Evolutionary conservation across 1,140 invertebrate species (phyloP).

Genomic region (Tachypleus tridentatus): DNA sequence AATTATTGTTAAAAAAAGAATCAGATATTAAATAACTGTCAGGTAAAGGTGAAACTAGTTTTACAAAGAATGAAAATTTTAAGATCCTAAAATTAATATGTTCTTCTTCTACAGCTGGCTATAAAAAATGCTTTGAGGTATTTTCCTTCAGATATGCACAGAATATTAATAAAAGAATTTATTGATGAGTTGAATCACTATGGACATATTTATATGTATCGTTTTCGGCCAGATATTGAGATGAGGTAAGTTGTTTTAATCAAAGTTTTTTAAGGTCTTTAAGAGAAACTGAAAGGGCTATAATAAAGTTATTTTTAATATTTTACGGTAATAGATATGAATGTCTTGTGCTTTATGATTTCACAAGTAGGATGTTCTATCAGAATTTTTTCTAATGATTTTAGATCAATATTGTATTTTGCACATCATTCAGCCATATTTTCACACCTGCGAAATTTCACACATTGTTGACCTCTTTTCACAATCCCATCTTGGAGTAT

Average conservation of each 20-base stretch:
- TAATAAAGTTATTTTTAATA: background rate
- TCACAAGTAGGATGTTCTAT: background rate
- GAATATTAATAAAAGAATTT: slow-evolving; percentile 43
- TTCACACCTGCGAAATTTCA: too few species aligned
- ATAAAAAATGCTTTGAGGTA: slow-evolving; percentile 50
- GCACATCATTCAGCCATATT: background rate
- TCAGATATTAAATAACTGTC: too few species aligned
- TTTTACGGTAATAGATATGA: background rate
- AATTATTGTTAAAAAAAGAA: too few species aligned
- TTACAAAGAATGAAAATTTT: too few species aligned
- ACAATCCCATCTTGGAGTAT: too few species aligned
- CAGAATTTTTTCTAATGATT: background rate
- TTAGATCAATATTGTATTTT: background rate
- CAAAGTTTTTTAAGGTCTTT: background rate
- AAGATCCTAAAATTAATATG: too few species aligned
- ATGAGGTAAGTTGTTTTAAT: slow-evolving; percentile 36
- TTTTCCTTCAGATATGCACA: slow-evolving; percentile 43
- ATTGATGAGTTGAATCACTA: slow-evolving; percentile 42
- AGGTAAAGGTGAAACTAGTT: too few species aligned
- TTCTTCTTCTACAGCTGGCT: slow-evolving; percentile 36
- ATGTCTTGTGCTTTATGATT: background rate
- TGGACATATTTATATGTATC: slow-evolving; percentile 59
- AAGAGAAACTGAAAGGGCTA: background rate
- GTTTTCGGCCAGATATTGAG: slow-evolving; percentile 41
- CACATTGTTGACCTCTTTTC: too few species aligned